Evolutionary conservation across 1,140 invertebrate species (phyloP).

Genomic region (Sminthurides bifidus): DNA sequence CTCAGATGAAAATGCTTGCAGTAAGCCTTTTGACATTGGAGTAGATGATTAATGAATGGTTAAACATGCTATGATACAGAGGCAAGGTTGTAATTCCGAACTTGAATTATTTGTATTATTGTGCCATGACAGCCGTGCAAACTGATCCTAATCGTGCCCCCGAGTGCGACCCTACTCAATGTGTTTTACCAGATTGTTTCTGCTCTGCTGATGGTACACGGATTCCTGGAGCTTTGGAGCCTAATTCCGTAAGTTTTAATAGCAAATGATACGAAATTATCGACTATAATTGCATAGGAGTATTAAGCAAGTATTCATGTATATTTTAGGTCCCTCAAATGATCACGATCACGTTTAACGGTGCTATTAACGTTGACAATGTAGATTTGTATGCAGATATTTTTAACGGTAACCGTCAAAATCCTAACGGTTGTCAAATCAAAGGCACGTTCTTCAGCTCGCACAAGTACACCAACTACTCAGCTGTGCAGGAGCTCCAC

Average conservation of each 20-base stretch:
- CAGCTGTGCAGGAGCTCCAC: slow-evolving; percentile 37
- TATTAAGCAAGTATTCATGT: no score
- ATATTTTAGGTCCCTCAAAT: no score
- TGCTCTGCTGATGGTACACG: slow-evolving; percentile 84
- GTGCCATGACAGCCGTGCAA: slow-evolving; percentile 75
- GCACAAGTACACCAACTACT: slow-evolving; percentile 42
- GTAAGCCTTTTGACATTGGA: no score
- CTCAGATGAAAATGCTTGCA: slow-evolving; percentile 88
- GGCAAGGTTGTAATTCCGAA: no score
- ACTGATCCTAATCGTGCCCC: slow-evolving; percentile 76
- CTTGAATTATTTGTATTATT: no score
- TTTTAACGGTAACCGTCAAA: slow-evolving; percentile 8
- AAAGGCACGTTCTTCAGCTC: slow-evolving; percentile 42
- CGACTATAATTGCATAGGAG: no score
- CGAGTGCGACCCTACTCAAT: slow-evolving; percentile 77
- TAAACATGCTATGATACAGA: no score
- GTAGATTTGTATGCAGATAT: slow-evolving; percentile 16
- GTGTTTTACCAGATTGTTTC: slow-evolving; percentile 80
- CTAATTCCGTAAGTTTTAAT: slow-evolving; percentile 50
- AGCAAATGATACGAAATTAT: no score
- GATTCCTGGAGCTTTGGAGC: slow-evolving; percentile 70
- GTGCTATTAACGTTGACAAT: slow-evolving; percentile 31
- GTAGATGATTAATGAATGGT: no score
- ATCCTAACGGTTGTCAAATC: slow-evolving; percentile 26
- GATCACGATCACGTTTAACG: slow-evolving; percentile 39